phyloP scores from a whole-genome alignment of 2,797 vertebrate species.

The Acrossocheilus wenchowensis region DNA sequence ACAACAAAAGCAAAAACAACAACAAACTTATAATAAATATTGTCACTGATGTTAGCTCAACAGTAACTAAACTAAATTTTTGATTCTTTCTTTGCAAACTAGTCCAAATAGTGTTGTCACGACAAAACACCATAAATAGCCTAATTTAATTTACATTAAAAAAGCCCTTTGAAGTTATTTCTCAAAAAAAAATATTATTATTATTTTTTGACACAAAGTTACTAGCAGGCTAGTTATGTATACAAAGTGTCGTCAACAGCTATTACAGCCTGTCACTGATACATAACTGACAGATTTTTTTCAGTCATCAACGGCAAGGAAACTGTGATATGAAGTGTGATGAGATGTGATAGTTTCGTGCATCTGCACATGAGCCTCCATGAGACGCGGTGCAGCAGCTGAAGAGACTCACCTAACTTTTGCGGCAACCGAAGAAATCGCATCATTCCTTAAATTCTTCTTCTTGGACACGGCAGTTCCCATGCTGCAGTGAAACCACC shows the following conservation, averaged over 20 bases:
- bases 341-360: not conserved
- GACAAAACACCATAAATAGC: not conserved
- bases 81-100: not conserved
- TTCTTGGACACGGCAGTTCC: conserved; percentile 94
- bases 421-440: conserved; percentile 92
- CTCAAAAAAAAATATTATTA: no score
- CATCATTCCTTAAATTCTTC: conserved; percentile 90
- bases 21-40: not conserved
- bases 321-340: not conserved
- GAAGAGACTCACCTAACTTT: conserved; percentile 91
- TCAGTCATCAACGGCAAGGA: not conserved
- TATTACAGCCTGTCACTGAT: not conserved
- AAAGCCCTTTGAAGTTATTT: not conserved
- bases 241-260: not conserved
- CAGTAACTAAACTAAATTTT: not conserved
- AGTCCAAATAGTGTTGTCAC: not conserved
- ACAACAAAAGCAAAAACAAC: not conserved
- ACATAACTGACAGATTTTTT: not conserved
- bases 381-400: not conserved
- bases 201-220: not conserved
- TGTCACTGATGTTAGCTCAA: not conserved
- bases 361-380: not conserved
- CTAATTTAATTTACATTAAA: not conserved
- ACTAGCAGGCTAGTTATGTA: not conserved
- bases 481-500: conserved; percentile 85